Conservation (phyloP, 2,888 invertebrate species). For the Leptinotarsa rubiginosa region DNA sequence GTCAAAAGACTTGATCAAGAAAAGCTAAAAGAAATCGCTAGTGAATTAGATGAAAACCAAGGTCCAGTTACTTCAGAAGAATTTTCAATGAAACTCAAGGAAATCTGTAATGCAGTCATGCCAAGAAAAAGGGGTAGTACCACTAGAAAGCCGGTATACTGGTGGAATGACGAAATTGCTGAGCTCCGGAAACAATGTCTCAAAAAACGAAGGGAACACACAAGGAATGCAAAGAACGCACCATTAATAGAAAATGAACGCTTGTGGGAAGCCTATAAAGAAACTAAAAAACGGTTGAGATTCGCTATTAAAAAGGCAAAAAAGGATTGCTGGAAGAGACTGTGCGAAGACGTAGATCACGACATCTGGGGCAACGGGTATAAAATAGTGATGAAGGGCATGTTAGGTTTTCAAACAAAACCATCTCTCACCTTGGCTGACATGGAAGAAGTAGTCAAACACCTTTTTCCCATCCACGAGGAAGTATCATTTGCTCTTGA, state of each 20-base stretch:
- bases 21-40: background rate
- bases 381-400: background rate
- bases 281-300: background rate
- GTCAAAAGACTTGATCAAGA: conserved; percentile 17
- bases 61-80: background rate
- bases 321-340: background rate
- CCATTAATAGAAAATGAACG: background rate
- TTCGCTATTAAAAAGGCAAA: background rate
- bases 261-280: background rate
- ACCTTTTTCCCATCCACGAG: background rate
- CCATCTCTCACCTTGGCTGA: background rate
- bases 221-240: background rate
- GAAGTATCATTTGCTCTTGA: background rate
- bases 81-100: conserved; percentile 20
- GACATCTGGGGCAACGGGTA: background rate
- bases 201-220: background rate
- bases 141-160: conserved; percentile 29
- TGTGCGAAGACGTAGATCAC: background rate
- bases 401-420: background rate
- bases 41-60: background rate
- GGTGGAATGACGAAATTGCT: conserved; percentile 34
- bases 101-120: conserved; percentile 30
- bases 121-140: conserved; percentile 18
- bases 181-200: no score
- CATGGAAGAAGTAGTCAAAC: background rate